A percentile compares a stretch with the other conserved stretches of the same genome.
Conservation (phyloP, 2,888 invertebrate species). For the Trachelus stipa region DNA sequence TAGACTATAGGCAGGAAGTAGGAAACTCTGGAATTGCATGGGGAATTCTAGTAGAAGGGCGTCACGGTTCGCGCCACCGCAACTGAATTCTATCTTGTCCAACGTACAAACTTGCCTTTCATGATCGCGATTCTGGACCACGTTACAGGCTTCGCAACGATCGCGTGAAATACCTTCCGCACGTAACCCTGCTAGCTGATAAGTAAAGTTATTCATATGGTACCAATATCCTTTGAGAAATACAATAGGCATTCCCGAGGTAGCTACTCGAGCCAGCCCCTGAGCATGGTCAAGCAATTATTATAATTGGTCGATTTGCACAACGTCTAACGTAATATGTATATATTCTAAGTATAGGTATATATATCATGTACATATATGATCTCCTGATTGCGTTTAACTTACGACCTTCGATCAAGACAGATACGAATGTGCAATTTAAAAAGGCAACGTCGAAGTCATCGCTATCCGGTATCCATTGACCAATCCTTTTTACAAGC, state of each 20-base stretch:
- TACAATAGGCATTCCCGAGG: not conserved
- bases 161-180: not conserved
- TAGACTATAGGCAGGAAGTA: conserved; percentile 45
- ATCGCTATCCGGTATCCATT: not conserved
- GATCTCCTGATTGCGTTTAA: not conserved
- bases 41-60: conserved; percentile 44
- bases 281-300: not conserved
- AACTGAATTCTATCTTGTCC: conserved; percentile 15
- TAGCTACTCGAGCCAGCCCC: not conserved
- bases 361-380: not conserved
- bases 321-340: not conserved
- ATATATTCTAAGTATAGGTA: not conserved
- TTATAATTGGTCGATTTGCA: not conserved
- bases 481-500: conserved; percentile 8
- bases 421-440: conserved; percentile 12
- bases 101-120: not conserved
- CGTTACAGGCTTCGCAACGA: not conserved
- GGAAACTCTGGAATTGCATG: conserved; percentile 41
- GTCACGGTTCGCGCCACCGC: conserved; percentile 44
- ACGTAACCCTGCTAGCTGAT: not conserved
- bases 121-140: not conserved
- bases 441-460: not conserved
- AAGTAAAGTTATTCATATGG: not conserved
- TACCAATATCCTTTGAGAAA: not conserved
- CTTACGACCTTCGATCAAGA: conserved; percentile 14